Evolutionary conservation across 2,797 vertebrate species (phyloP).

Genomic region (Lacerta viridis): DNA sequence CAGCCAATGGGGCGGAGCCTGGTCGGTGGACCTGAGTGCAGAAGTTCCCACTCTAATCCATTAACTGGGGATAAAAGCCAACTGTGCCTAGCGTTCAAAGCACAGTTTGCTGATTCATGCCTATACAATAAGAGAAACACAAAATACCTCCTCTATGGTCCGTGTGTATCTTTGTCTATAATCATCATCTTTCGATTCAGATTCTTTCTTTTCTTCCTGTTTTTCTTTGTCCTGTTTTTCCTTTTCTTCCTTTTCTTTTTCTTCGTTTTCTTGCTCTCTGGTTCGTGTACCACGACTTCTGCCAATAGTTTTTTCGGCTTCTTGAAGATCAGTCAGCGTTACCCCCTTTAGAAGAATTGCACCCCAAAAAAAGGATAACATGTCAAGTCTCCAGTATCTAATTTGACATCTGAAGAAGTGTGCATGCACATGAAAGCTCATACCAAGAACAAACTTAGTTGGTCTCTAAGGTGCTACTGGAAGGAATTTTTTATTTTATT

Average conservation of each 20-base stretch:
- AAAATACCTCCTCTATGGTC: slow-evolving; percentile 91
- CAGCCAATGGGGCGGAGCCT: too few relatives aligned
- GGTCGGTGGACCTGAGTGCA: too few relatives aligned
- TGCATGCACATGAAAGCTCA: too few relatives aligned
- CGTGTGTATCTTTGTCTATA: slow-evolving; percentile 93
- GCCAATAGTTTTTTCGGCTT: slow-evolving; percentile 97
- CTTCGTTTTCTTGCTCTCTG: slow-evolving; percentile 95
- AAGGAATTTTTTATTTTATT: too few relatives aligned
- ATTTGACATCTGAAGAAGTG: not conserved
- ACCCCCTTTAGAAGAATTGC: slow-evolving; percentile 85
- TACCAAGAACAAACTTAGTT: too few relatives aligned
- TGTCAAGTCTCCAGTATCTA: not conserved
- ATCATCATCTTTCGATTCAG: slow-evolving; percentile 94
- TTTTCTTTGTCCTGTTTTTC: slow-evolving; percentile 95
- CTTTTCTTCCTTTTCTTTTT: slow-evolving; percentile 93
- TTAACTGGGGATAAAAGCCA: too few relatives aligned
- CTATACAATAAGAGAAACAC: slow-evolving; percentile 54
- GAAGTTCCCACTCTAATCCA: too few relatives aligned
- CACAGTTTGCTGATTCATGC: not conserved
- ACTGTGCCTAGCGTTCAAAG: too few relatives aligned
- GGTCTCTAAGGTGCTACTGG: too few relatives aligned
- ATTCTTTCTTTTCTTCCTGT: slow-evolving; percentile 95
- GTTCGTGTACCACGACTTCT: slow-evolving; percentile 89
- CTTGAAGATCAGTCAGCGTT: slow-evolving; percentile 97
- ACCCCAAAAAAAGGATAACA: slow-evolving; percentile 7